Conservation (phyloP, 2,797 vertebrate genomes). For the Onychomys leucogaster region DNA sequence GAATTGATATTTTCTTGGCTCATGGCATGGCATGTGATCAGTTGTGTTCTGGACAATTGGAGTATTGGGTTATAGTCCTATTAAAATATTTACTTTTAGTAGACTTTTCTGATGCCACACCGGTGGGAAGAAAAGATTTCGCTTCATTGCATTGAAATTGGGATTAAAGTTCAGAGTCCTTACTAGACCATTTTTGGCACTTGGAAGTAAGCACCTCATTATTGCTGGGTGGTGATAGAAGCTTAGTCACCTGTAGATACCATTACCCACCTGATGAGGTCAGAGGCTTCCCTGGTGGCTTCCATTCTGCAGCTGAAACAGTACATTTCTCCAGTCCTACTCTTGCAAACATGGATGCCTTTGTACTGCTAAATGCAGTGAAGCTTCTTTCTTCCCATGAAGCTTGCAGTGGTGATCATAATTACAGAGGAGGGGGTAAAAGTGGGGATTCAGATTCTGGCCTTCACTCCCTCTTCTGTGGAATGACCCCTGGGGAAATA, state of each 20-base stretch:
- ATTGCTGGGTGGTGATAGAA: not conserved
- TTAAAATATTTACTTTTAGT: not conserved
- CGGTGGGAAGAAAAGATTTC: not conserved
- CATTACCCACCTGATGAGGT: not conserved
- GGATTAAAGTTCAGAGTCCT: not conserved
- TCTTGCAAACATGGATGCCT: not conserved
- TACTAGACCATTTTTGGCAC: not conserved
- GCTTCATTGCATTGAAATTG: not conserved
- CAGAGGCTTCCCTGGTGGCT: not conserved
- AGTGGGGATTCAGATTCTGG: not conserved
- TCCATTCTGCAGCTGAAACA: not conserved
- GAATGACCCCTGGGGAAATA: too few relatives aligned
- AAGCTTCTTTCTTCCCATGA: not conserved
- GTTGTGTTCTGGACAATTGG: slow-evolving; percentile 25
- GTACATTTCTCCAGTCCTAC: not conserved
- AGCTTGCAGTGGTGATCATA: not conserved
- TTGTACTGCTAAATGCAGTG: not conserved
- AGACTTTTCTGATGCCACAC: not conserved
- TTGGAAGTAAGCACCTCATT: not conserved
- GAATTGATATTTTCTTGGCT: slow-evolving; percentile 7
- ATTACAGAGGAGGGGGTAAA: not conserved
- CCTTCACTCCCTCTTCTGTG: not conserved
- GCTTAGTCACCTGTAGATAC: not conserved
- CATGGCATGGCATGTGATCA: not conserved
- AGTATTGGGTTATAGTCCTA: not conserved